These are phyloP conservation scores for Lacanobia oleracea DNA, from an alignment of 2,888 invertebrate species.

Conservation along the genomic window DNA sequence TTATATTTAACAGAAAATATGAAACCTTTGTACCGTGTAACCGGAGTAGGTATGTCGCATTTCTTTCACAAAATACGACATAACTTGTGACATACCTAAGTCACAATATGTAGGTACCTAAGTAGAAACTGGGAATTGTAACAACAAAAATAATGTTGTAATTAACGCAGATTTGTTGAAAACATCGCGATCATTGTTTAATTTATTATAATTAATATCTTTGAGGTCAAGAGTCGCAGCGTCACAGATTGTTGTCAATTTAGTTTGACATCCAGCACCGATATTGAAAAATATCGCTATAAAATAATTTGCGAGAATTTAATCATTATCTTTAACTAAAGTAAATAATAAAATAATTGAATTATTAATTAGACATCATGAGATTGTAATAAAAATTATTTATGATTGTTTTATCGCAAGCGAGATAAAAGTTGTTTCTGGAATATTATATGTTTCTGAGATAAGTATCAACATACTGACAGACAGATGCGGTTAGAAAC, in stretches of 20 bases:
- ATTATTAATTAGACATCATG: slow-evolving; percentile 42
- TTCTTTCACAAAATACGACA: neutral
- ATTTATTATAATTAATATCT: slow-evolving; percentile 50
- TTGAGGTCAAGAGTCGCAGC: slow-evolving; percentile 29
- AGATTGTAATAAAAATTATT: slow-evolving; percentile 28
- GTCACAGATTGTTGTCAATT: slow-evolving; percentile 39
- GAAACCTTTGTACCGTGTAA: no score
- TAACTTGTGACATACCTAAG: neutral
- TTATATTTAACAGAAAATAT: no score
- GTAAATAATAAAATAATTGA: slow-evolving; percentile 40
- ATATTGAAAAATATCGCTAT: slow-evolving; percentile 36
- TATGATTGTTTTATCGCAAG: slow-evolving; percentile 25
- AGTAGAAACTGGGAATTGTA: neutral
- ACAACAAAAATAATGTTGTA: slow-evolving; percentile 35
- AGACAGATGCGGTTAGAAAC: slow-evolving; percentile 32
- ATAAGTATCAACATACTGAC: slow-evolving; percentile 1
- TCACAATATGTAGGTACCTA: no score
- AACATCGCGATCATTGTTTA: slow-evolving; percentile 38
- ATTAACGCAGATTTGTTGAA: slow-evolving; percentile 38
- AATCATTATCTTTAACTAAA: slow-evolving; percentile 28
- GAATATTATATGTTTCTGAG: slow-evolving; percentile 22
- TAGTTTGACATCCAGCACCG: slow-evolving; percentile 26
- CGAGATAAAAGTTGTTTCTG: slow-evolving; percentile 31
- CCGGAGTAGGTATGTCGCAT: no score
- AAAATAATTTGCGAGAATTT: slow-evolving; percentile 40